Base-by-base conservation (phyloP, 2,888 invertebrate genomes). In the Leptogaster cylindrica region DNA sequence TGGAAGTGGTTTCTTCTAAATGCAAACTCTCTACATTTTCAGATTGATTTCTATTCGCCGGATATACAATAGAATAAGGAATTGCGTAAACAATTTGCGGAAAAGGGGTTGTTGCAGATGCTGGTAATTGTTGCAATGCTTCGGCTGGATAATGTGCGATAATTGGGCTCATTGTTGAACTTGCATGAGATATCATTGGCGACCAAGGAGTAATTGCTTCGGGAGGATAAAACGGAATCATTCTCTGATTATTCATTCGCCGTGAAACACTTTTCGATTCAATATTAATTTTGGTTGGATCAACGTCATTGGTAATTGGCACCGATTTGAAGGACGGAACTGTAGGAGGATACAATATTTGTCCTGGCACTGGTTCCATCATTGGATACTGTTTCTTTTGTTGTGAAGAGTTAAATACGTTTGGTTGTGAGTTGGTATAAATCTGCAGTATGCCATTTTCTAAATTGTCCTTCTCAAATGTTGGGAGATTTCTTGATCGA, bases 331-430 rank as follows among this genome's bases (percentile, higher is more conserved):
- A 77, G 65, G 77, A 73, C 16, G 78, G 75, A 14, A 76, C 73
- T 12, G 70, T 73, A 0, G 79, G 81, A 12, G 79, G 80, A 70
- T 77, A 78, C 3, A 81, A 73, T 1, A 77, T 71, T 65, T 79
- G 77, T 0, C 80, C 80, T 0, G 78, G 80, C 64, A 79, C 77
- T 2, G 79, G 79, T 61, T 80, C 80, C 69, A 77, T 76, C 79
- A 80, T 79, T 31, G 76, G 77, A 75, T 78, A 79, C 23, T 76
- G 73, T n/a, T 73, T 71, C 0, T 70, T 67, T 14, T 75, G 77
- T 31, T 78, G 70, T 77, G 79, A 75, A 0, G 79, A 77, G 55
- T 80, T 79, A 16, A 79, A 67, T 14, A 80, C 72, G 63, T 78
- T 73, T 0, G 78, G 79, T 14, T 73, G 73, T 3, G 76, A 73